Evolutionary conservation across 2,113 vertebrate genomes (phyloP).

Genomic region (Bubalus kerabau): DNA sequence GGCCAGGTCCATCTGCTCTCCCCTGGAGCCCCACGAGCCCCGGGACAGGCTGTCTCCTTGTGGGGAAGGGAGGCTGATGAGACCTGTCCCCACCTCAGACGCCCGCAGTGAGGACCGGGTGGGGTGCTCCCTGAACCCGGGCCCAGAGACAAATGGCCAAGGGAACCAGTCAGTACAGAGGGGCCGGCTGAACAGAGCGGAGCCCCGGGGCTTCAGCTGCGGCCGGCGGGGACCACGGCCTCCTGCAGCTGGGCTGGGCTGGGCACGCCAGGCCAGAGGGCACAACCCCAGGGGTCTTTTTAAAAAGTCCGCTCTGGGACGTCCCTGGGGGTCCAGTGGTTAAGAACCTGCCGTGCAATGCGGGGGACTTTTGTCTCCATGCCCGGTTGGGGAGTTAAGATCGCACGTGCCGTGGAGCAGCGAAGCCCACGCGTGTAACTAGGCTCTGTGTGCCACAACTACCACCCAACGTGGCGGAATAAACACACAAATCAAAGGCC

Average conservation of each 20-base stretch:
- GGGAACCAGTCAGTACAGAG: neutral
- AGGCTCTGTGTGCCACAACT: accelerated
- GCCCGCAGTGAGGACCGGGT: neutral
- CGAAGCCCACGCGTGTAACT: accelerated
- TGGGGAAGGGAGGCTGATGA: neutral
- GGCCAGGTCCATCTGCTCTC: neutral
- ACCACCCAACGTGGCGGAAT: neutral
- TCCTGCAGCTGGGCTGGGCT: no score
- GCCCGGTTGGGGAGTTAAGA: neutral
- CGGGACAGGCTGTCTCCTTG: neutral
- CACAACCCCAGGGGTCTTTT: neutral
- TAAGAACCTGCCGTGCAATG: accelerated
- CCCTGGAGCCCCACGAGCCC: neutral
- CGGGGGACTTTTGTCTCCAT: neutral
- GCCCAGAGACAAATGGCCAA: neutral
- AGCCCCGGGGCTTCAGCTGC: neutral
- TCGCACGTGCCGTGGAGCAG: neutral
- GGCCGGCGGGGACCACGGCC: accelerated
- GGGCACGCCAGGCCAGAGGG: neutral
- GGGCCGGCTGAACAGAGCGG: no score
- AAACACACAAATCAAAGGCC: neutral
- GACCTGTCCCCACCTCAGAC: no score
- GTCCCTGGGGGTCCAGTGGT: neutral
- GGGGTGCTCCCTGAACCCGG: neutral
- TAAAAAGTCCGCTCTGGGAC: neutral